Base-by-base conservation (phyloP, 2,888 invertebrate genomes). In the Andrena dorsata region DNA sequence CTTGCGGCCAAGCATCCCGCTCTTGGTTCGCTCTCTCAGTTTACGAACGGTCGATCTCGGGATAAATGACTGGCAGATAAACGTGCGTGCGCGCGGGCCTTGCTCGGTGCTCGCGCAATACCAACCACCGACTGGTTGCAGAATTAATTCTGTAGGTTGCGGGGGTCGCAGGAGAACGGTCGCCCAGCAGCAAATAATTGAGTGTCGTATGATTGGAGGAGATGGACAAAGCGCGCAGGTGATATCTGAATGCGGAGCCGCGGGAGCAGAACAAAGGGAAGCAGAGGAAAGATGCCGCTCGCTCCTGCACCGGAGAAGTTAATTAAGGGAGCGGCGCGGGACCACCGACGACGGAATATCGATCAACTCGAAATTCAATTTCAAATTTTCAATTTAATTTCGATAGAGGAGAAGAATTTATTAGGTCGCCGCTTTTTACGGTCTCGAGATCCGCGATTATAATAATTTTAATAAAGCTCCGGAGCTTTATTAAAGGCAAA, bases 381-480 rank as follows among this genome's bases (percentile, higher is more conserved):
- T 82, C 56, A 49, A 78, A 74, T 78, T 78, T 74, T 78, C 78
- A 63, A 78, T 78, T 78, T 75, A 78, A 68, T 61, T 63, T 26
- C 68, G 80, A 73, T 79, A 72, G 79, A 49, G 47, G 35, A 28
- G 72, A 32, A 56, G 74, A 78, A 83, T 86, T 87, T 85, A 89
- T 86, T 69, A 76, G 71, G 65, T 26, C 61, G 72, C 23, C 60
- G 74, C 61, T 7, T 82, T 80, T 84, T 49, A 80, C 78, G 80
- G 64, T 76, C 26, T 70, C 78, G 23, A 16, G 35, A 71, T 63
- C 73, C 71, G 75, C 72, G 84, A 90, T 92, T 91, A 88, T 89
- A 91, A 92, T 92, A 91, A 92, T 91, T 92, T 92, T 90, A 92
- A 92, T 92, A 91, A 92, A 91, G 89, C 88, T 72, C 69, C 49